Conservation (phyloP, 2,797 vertebrate species). For the Molossus molossus region DNA sequence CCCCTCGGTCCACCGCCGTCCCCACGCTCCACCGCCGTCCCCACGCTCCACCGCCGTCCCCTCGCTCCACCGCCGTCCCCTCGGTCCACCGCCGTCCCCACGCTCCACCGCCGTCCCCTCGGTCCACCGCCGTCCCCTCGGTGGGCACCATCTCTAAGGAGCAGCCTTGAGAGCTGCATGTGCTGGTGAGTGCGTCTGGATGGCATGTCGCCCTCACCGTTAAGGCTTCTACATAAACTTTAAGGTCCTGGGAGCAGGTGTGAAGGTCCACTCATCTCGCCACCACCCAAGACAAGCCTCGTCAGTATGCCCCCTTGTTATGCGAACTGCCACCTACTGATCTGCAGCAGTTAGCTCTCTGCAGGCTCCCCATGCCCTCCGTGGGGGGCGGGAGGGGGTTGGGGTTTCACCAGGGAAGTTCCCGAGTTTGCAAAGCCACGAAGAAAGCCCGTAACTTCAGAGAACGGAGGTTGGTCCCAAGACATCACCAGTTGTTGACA, state of each 20-base stretch:
- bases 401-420: not conserved
- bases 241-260: not conserved
- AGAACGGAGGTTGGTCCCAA: not conserved
- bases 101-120: not conserved
- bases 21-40: not conserved
- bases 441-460: not conserved
- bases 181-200: not conserved
- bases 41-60: not conserved
- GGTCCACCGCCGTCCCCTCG: not conserved
- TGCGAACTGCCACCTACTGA: not conserved
- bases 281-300: not conserved
- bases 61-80: not conserved
- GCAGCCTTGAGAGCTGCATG: not conserved
- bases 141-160: too few species aligned
- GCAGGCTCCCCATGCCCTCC: not conserved
- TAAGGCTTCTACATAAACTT: not conserved
- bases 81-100: not conserved
- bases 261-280: not conserved
- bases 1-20: not conserved
- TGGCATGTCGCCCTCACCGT: not conserved
- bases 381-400: not conserved
- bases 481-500: not conserved
- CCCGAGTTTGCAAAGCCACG: not conserved
- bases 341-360: not conserved
- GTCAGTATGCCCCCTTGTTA: not conserved